Evolutionary conservation across 2,888 invertebrate species (phyloP).

Genomic region (Agrochola lychnidis): DNA sequence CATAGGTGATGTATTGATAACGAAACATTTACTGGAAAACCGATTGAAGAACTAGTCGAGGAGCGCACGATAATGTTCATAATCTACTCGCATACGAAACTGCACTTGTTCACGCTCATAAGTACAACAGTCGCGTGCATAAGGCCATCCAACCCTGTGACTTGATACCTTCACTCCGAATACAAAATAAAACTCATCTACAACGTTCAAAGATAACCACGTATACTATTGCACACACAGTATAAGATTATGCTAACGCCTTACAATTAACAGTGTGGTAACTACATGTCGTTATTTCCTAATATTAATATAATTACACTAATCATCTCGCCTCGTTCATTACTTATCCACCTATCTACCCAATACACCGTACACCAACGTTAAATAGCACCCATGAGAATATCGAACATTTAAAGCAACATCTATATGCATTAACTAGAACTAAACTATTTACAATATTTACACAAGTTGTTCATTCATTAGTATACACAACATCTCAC

Average conservation of each 20-base stretch:
- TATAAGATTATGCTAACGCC: constrained; percentile 84
- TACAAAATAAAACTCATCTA: constrained; percentile 66
- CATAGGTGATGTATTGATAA: constrained; percentile 74
- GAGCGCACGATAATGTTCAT: constrained; percentile 63
- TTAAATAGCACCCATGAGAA: constrained; percentile 90
- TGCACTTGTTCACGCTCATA: constrained; percentile 71
- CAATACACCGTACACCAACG: constrained; percentile 86
- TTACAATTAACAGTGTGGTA: constrained; percentile 83
- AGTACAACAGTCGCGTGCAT: constrained; percentile 75
- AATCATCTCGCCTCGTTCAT: constrained; percentile 72
- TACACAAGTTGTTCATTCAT: constrained; percentile 80
- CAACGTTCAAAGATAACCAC: constrained; percentile 74
- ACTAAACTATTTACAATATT: constrained; percentile 83
- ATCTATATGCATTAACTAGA: constrained; percentile 77
- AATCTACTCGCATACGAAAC: constrained; percentile 68
- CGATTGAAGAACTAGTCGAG: constrained; percentile 56
- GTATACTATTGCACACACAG: constrained; percentile 87
- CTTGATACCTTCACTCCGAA: constrained; percentile 72
- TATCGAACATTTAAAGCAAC: constrained; percentile 87
- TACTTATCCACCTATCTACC: constrained; percentile 72
- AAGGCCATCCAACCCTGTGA: constrained; percentile 84
- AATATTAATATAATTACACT: constrained; percentile 73
- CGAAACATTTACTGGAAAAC: constrained; percentile 61
- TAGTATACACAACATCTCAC: constrained; percentile 70
- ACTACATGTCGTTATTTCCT: constrained; percentile 81